Percentiles rank a stretch among this genome's conserved stretches.
Conservation (phyloP, 2,888 invertebrate genomes). For the Pheosia gnoma region DNA sequence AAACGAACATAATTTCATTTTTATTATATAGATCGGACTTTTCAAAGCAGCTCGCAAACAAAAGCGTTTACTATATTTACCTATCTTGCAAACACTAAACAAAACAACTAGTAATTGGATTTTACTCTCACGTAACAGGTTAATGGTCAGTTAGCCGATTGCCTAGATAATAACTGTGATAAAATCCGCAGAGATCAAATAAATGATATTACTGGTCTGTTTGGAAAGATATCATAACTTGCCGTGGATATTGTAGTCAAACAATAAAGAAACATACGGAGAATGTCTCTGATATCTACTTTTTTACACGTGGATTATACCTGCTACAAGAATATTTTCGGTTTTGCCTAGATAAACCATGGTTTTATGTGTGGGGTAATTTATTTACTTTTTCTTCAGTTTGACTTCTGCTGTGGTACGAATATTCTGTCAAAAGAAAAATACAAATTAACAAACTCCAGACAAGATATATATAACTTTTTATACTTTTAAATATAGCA, state of each 20-base stretch:
- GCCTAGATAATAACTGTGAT: not conserved
- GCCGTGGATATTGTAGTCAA: not conserved
- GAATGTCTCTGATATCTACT: not conserved
- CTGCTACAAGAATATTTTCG: slow-evolving; percentile 17
- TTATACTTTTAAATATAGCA: slow-evolving; percentile 45
- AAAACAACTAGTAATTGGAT: not conserved
- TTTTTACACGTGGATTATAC: not conserved
- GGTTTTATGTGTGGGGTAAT: slow-evolving; percentile 42
- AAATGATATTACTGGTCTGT: not conserved
- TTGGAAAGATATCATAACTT: not conserved
- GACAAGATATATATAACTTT: slow-evolving; percentile 49
- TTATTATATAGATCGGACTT: too few species aligned
- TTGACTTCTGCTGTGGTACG: slow-evolving; percentile 38
- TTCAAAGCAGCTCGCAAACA: not conserved
- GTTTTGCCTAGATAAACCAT: slow-evolving; percentile 37
- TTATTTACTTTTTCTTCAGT: slow-evolving; percentile 41
- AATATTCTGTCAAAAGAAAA: slow-evolving; percentile 48
- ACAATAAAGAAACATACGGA: not conserved
- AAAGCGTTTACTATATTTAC: not conserved
- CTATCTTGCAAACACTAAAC: not conserved
- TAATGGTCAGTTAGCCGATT: not conserved
- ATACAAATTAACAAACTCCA: slow-evolving; percentile 56
- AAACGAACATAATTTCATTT: too few species aligned
- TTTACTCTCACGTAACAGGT: not conserved
- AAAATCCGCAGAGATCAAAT: not conserved